Conservation (phyloP, 1,140 invertebrate genomes). For the Solen grandis region DNA sequence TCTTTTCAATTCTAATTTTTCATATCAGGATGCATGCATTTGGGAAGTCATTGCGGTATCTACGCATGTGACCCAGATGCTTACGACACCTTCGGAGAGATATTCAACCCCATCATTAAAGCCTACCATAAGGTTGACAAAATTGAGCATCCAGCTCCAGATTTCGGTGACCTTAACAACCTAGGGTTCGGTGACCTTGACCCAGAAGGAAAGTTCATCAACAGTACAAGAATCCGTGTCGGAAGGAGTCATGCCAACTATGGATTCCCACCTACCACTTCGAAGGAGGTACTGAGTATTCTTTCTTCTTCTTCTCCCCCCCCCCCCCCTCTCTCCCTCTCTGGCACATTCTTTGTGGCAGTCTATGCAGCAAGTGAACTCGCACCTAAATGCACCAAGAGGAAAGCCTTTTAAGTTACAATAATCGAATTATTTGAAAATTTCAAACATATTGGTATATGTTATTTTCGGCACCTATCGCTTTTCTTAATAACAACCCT, state of each 20-base stretch:
- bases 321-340: no score
- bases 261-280: constrained; percentile 85
- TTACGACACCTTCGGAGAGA: constrained; percentile 71
- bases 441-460: no score
- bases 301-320: neutral
- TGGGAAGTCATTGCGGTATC: constrained; percentile 68
- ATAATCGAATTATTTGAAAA: no score
- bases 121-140: constrained; percentile 72
- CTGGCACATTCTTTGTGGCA: no score
- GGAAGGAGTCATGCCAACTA: constrained; percentile 71
- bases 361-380: no score
- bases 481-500: no score
- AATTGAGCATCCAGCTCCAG: constrained; percentile 85
- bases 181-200: constrained; percentile 74
- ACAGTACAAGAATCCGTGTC: constrained; percentile 74
- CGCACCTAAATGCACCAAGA: no score
- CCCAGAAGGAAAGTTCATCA: constrained; percentile 84
- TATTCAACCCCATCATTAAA: constrained; percentile 73
- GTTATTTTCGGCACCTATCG: no score
- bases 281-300: constrained; percentile 85
- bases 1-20: no score
- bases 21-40: constrained; percentile 68
- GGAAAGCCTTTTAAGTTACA: no score
- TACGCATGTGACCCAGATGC: constrained; percentile 73
- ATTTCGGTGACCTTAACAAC: constrained; percentile 83